Evolutionary conservation across 2,888 invertebrate genomes (phyloP).

Genomic region (Boloria euphrosyne): DNA sequence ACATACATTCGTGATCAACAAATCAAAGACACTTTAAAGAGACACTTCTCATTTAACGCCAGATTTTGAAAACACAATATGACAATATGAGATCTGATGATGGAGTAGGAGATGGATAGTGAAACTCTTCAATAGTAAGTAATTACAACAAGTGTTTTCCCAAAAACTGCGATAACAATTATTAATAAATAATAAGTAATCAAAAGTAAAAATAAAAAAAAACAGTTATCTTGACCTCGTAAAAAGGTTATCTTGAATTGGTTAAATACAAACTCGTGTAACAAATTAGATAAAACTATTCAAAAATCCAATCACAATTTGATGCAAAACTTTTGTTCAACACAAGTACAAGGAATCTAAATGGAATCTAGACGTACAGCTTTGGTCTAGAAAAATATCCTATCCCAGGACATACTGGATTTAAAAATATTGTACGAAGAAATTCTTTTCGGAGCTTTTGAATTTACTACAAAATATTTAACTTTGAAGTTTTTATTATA

Average conservation of each 20-base stretch:
- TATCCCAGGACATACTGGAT: constrained; percentile 16
- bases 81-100: too few relatives aligned
- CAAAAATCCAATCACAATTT: constrained; percentile 16
- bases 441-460: constrained; percentile 8
- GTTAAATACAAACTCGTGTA: neutral
- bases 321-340: constrained; percentile 8
- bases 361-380: constrained; percentile 24
- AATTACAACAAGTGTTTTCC: too few relatives aligned
- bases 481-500: constrained; percentile 11
- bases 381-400: constrained; percentile 28
- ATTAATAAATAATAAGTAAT: neutral
- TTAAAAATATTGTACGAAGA: constrained; percentile 18
- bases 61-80: too few relatives aligned
- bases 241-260: too few relatives aligned
- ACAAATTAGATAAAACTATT: constrained; percentile 22
- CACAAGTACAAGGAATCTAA: constrained; percentile 26
- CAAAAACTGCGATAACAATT: too few relatives aligned
- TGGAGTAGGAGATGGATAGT: too few relatives aligned
- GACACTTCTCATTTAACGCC: too few relatives aligned
- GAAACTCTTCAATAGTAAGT: too few relatives aligned
- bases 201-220: neutral
- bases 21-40: too few relatives aligned
- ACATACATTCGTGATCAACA: too few relatives aligned
- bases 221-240: too few relatives aligned
- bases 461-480: constrained; percentile 15